Percentiles rank a stretch among this genome's conserved stretches.
Conservation (phyloP, 2,113 vertebrate species). For the Heloderma charlesbogerti region DNA sequence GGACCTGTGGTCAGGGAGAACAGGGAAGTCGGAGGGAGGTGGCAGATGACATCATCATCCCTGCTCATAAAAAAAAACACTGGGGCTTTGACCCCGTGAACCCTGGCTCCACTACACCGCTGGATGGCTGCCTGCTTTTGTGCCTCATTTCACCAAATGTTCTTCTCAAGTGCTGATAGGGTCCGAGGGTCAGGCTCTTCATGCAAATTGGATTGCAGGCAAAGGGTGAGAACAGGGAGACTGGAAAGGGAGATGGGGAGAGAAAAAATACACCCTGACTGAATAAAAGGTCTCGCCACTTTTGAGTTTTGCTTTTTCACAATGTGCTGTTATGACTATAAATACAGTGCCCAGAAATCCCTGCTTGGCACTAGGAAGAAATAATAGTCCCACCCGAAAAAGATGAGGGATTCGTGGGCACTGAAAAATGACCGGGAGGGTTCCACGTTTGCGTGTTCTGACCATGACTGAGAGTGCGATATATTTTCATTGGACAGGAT, state of each 20-base stretch:
- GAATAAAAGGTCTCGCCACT: not conserved
- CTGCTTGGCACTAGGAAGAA: conserved; percentile 18
- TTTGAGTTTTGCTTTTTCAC: not conserved
- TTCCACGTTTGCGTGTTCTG: conserved; percentile 22
- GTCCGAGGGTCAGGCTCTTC: not conserved
- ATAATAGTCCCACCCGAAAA: conserved; percentile 17
- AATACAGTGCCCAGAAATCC: conserved; percentile 1
- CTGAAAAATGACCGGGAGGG: not conserved
- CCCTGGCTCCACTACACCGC: no score
- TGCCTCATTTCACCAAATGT: conserved; percentile 8
- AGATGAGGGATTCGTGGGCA: conserved; percentile 9
- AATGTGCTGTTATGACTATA: conserved; percentile 10
- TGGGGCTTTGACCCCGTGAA: no score
- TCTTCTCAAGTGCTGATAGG: not conserved
- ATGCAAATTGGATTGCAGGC: not conserved
- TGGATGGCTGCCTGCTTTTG: not conserved
- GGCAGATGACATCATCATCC: no score
- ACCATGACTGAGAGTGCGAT: conserved; percentile 27
- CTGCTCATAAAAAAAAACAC: no score
- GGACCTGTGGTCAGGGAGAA: no score
- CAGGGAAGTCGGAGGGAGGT: no score
- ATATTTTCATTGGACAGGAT: conserved; percentile 43
- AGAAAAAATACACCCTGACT: not conserved
- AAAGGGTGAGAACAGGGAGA: not conserved
- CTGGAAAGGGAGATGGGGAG: not conserved